Conservation (phyloP, 2,888 invertebrate genomes). For the Zygaena filipendulae region DNA sequence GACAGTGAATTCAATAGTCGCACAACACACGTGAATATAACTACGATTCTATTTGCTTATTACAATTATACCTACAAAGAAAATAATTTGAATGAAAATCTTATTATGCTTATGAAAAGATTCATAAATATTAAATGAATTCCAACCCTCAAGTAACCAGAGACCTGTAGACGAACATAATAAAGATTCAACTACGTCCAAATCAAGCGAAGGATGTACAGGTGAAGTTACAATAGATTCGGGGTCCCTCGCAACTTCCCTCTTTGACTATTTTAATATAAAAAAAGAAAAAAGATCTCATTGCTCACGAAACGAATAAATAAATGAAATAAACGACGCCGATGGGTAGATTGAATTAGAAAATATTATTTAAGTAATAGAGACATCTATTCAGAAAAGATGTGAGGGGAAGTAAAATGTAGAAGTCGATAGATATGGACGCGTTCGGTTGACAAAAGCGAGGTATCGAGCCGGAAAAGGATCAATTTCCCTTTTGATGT, state of each 20-base stretch:
- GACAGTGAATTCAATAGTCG: too few relatives aligned
- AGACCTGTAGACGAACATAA: constrained; percentile 53
- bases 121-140: constrained; percentile 45
- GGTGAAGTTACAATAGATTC: constrained; percentile 51
- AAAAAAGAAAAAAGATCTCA: constrained; percentile 36
- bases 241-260: constrained; percentile 36
- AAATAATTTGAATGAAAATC: too few relatives aligned
- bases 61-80: too few relatives aligned
- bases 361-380: constrained; percentile 55
- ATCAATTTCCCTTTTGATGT: constrained; percentile 60
- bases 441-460: constrained; percentile 27
- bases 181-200: constrained; percentile 51
- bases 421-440: constrained; percentile 37
- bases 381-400: constrained; percentile 56
- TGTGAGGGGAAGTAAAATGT: constrained; percentile 49
- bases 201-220: constrained; percentile 46
- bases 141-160: constrained; percentile 45
- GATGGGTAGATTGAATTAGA: constrained; percentile 60
- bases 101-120: too few relatives aligned
- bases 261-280: constrained; percentile 62
- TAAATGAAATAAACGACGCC: constrained; percentile 52
- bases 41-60: too few relatives aligned
- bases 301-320: constrained; percentile 54
- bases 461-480: constrained; percentile 58
- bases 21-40: too few relatives aligned